Evolutionary conservation across 1,140 invertebrate genomes (phyloP), one percentile per base, ranked within the genome.

Genomic region (Apis dorsata): DNA sequence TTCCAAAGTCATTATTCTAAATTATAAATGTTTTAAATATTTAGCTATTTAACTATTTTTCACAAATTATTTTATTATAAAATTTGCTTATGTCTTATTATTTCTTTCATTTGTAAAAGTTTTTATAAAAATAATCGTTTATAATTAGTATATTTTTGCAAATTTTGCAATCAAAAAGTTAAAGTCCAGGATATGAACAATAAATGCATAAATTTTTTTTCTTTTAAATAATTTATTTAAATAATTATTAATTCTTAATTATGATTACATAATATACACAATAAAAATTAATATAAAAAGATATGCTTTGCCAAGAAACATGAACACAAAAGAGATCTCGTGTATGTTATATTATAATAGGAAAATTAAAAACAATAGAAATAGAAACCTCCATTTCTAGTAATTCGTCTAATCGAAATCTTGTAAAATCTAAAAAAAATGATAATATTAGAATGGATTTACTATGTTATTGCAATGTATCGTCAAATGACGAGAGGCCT

Each of bases 401-500:
- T 34, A 60, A 34, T 34, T 9, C 0, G 1, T 34, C 24, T 34
- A 12, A 21, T 34, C 49, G 19, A 60, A 28, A 65, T 51, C 15
- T 51, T 11, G 12, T 17, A 12, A 44, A 12, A 44, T 79, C 15
- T 5, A 51, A 62, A 70, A 70, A 12, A 19, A 28, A 71, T 3
- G 24, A 62, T 62, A 71, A 60, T 79, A 79, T 79, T 62, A 75
- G 49, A 72, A 74, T 49, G 17, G 44, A 3, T 81, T 59, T 57
- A 21, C 17, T n/a, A 34, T 69, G 13, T 34, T 63, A 34, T 75
- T 72, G 59, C 28, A 51, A 21, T 13, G 28, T 55, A 55, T 62
- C 75, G 75, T 71, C 19, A 70, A 78, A 76, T 51, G 84, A 78
- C 78, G 70, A 51, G 51, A 21, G 4, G 34, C 28, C 79, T 71